phyloP scores from a whole-genome alignment of 1,140 invertebrate genomes.

The Hormaphis cornu region DNA sequence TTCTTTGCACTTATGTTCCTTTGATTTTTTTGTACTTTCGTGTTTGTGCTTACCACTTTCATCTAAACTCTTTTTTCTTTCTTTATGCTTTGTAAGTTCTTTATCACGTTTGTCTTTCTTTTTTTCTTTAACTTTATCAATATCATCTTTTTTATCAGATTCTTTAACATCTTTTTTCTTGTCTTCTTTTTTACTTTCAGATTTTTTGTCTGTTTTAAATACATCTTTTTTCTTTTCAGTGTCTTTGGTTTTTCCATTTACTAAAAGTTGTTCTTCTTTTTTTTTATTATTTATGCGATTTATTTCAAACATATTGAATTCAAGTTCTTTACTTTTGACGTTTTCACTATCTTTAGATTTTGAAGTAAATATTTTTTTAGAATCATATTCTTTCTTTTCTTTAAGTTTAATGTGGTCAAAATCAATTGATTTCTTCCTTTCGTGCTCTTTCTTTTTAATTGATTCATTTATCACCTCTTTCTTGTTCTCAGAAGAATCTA shows the following conservation, averaged over 20 bases:
- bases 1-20: conserved; percentile 38
- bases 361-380: neutral
- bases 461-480: conserved; percentile 18
- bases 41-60: conserved; percentile 41
- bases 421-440: conserved; percentile 39
- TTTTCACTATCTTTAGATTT: conserved; percentile 33
- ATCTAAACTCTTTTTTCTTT: conserved; percentile 38
- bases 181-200: conserved; percentile 24
- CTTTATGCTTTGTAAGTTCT: conserved; percentile 27
- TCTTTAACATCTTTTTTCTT: conserved; percentile 31
- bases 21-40: conserved; percentile 38
- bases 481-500: neutral
- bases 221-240: conserved; percentile 16
- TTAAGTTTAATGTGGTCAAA: conserved; percentile 45
- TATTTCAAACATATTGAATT: conserved; percentile 33
- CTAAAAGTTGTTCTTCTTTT: conserved; percentile 26
- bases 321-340: conserved; percentile 27
- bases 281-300: conserved; percentile 30
- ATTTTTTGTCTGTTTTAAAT: conserved; percentile 18
- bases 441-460: conserved; percentile 38
- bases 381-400: conserved; percentile 44
- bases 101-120: conserved; percentile 33
- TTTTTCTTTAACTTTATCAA: conserved; percentile 23
- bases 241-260: conserved; percentile 31
- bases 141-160: conserved; percentile 28